phyloP scores from a whole-genome alignment of 1,140 invertebrate genomes.

The Scaptodrosophila lebanonensis region DNA sequence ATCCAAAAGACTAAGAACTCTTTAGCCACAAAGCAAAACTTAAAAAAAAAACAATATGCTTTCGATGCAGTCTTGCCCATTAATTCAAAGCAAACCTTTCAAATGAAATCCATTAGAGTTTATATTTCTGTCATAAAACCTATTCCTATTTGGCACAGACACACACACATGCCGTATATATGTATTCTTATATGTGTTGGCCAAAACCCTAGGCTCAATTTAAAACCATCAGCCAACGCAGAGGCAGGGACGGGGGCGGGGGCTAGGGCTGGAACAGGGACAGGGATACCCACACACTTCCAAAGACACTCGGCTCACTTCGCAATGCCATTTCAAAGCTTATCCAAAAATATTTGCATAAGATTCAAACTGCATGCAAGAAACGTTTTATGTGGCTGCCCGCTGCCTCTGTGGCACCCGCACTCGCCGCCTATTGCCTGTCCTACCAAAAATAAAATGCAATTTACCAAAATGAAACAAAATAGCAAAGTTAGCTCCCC shows the following conservation, averaged over 20 bases:
- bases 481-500: slow-evolving; percentile 31
- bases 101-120: slow-evolving; percentile 72
- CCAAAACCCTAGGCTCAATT: slow-evolving; percentile 53
- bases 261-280: not conserved
- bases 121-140: slow-evolving; percentile 67
- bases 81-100: slow-evolving; percentile 65
- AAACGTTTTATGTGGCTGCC: slow-evolving; percentile 33
- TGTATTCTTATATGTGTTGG: too few species aligned
- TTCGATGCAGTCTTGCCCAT: slow-evolving; percentile 26
- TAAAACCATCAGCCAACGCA: slow-evolving; percentile 25
- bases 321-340: slow-evolving; percentile 52
- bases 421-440: not conserved
- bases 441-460: slow-evolving; percentile 47
- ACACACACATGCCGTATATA: slow-evolving; percentile 15
- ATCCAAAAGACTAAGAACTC: too few species aligned
- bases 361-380: slow-evolving; percentile 69
- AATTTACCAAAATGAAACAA: slow-evolving; percentile 59
- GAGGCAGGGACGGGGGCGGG: too few species aligned
- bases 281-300: not conserved
- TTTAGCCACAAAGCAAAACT: too few species aligned
- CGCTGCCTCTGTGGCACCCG: not conserved
- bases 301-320: slow-evolving; percentile 2
- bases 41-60: too few species aligned
- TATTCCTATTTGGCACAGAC: slow-evolving; percentile 2
- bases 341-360: slow-evolving; percentile 72